Base-by-base conservation (phyloP, 2,797 vertebrate species). In the Danio aesculapii region DNA sequence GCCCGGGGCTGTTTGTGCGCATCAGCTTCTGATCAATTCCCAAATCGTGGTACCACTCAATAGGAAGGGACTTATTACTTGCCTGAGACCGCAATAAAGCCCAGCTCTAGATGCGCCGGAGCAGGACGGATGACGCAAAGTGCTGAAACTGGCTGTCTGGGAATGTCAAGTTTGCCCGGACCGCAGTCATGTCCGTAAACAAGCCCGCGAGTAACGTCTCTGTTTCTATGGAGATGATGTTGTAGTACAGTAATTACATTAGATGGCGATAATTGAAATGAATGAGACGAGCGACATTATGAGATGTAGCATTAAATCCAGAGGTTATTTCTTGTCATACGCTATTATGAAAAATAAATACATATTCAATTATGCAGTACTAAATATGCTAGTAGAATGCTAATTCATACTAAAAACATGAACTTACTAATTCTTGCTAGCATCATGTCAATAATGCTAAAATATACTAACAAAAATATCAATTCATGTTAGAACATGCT, bases 21-120 rank as follows among this genome's bases (percentile, higher is more conserved):
- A 83, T 71, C 75, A 70, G 77, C 86, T 83, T 84, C 80, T 79
- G 79, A 90, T 91, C 90, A 83, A 86, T 84, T 84, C 72, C 57
- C 77, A 79, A 81, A 86, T 89, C 55, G 61, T 77, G 55, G 70
- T 57, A 81, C 81, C 82, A 84, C 83, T 84, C 84, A 77, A 68
- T 80, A 85, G 16, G 68, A 84, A 79, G 69, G 50, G 46, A 77
- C 79, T 83, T 85, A 85, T 86, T 86, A 83, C 81, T 83, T 43
- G 71, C 52, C 79, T 63, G 71, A 57, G 74, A 86, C 70, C 80
- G 43, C 79, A 72, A 70, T 82, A 73, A 79, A 83, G 77, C 75
- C 46, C 0, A 3, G 75, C 81, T 86, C 67, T 41, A 63, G 81
- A 81, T 66, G 78, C 81, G 79, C 39, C 39, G 59, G 75, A 58